phyloP scores from a whole-genome alignment of 2,888 invertebrate species.

The Linyphia triangularis region DNA sequence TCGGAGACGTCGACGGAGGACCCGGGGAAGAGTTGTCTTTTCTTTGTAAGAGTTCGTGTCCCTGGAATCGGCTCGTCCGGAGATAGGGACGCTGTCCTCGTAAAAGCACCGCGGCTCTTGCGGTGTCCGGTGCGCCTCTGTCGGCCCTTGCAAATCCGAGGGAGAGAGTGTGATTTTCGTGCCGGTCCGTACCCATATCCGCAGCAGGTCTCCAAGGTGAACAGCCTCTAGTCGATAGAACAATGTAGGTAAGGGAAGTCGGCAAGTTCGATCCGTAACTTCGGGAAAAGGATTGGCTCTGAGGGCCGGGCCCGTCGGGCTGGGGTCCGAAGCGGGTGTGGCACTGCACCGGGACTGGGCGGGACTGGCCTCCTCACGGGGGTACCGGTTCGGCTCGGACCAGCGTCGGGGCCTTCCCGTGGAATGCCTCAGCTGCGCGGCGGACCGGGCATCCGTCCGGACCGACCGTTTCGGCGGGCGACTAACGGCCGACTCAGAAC shows the following conservation, averaged over 20 bases:
- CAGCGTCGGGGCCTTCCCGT: constrained; percentile 78
- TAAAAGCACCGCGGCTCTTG: constrained; percentile 80
- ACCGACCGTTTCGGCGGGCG: constrained; percentile 10
- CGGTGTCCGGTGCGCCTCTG: no score
- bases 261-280: constrained; percentile 84
- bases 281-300: constrained; percentile 87
- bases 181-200: constrained; percentile 82
- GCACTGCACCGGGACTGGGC: constrained; percentile 78
- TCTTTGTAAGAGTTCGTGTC: constrained; percentile 80
- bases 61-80: constrained; percentile 81
- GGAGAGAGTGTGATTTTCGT: constrained; percentile 65
- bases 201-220: constrained; percentile 88
- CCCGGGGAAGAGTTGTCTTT: constrained; percentile 81
- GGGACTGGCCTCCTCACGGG: no score
- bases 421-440: constrained; percentile 78
- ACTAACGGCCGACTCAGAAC: no score
- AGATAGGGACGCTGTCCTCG: constrained; percentile 79
- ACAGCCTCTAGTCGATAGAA: constrained; percentile 85
- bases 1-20: no score
- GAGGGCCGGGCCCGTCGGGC: constrained; percentile 85
- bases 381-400: constrained; percentile 76
- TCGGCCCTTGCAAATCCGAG: no score
- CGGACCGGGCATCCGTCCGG: background rate
- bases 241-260: constrained; percentile 86
- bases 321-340: constrained; percentile 81